Percentiles rank a stretch among this genome's conserved stretches.
These are phyloP conservation scores for Spongia lamella DNA, from an alignment of 37 sponge, comb jelly and placozoan species.

Conservation along the genomic window DNA sequence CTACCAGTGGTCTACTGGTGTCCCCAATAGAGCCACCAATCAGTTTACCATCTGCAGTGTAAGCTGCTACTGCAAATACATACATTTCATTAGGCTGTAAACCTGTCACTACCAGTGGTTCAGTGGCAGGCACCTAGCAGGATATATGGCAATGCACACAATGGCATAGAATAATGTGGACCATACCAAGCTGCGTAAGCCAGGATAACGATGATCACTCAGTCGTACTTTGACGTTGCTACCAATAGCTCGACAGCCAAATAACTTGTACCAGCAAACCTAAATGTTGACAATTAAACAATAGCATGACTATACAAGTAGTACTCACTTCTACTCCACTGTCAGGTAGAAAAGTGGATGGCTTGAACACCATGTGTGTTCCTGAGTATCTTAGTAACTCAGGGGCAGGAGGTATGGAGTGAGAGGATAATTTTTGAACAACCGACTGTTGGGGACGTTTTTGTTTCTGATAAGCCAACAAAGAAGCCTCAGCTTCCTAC, in stretches of 20 bases:
- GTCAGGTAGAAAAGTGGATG: slow-evolving; percentile 50
- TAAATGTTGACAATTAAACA: neutral
- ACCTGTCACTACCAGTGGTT: slow-evolving; percentile 44
- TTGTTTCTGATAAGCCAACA: slow-evolving; percentile 6
- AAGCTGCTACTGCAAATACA: slow-evolving; percentile 88
- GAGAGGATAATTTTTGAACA: neutral
- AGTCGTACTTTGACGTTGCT: slow-evolving; percentile 89
- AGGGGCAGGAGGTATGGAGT: slow-evolving; percentile 55
- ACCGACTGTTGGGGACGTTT: neutral
- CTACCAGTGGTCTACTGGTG: slow-evolving; percentile 65
- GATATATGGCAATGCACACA: neutral
- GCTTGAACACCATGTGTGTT: slow-evolving; percentile 69
- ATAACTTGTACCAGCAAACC: slow-evolving; percentile 80
- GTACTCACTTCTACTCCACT: slow-evolving; percentile 31
- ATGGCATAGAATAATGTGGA: neutral
- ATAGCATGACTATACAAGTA: slow-evolving; percentile 2
- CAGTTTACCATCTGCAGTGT: slow-evolving; percentile 51
- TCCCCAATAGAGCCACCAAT: slow-evolving; percentile 74
- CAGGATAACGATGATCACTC: slow-evolving; percentile 72
- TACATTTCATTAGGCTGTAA: slow-evolving; percentile 73
- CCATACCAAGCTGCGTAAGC: slow-evolving; percentile 73
- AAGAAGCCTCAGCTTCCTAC: slow-evolving; percentile 34
- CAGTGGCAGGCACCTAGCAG: slow-evolving; percentile 59
- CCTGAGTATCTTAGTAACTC: slow-evolving; percentile 40
- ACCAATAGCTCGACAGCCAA: slow-evolving; percentile 75